Evolutionary conservation across 64 coral and sea anemone species (phyloP).

Genomic region (Anthopleura sola): DNA sequence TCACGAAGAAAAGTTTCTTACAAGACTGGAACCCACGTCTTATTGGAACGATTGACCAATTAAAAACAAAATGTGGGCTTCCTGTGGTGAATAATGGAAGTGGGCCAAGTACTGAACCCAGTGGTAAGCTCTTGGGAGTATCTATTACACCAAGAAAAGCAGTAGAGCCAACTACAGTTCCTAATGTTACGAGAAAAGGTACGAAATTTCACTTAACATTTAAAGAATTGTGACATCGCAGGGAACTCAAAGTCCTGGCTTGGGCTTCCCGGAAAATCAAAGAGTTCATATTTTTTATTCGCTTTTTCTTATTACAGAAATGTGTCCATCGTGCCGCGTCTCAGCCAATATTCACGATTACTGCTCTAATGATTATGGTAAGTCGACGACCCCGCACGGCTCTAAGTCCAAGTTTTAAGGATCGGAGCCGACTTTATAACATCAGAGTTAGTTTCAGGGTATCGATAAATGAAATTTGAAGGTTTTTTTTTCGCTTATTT

Average conservation of each 20-base stretch:
- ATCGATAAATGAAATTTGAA: too few relatives aligned
- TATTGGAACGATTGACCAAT: background rate
- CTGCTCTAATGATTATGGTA: background rate
- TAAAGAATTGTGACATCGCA: background rate
- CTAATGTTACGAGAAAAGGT: background rate
- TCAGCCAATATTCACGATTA: background rate
- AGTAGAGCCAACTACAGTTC: background rate
- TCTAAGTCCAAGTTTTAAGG: too few relatives aligned
- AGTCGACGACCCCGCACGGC: background rate
- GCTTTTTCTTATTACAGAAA: background rate
- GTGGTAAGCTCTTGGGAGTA: background rate
- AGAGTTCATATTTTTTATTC: background rate
- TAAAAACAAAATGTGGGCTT: background rate
- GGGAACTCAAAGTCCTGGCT: too few relatives aligned
- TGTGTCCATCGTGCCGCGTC: background rate
- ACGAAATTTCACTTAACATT: background rate
- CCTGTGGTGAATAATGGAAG: background rate
- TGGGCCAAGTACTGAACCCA: background rate
- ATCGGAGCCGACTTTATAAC: too few relatives aligned
- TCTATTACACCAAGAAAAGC: background rate
- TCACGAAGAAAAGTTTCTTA: constrained; percentile 5
- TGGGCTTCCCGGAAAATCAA: background rate
- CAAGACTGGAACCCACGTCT: background rate
- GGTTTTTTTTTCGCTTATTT: too few relatives aligned
- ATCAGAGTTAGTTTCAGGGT: too few relatives aligned